These are phyloP conservation scores for Chromis chromis DNA, from an alignment of 2,797 vertebrate species.

Conservation along the genomic window DNA sequence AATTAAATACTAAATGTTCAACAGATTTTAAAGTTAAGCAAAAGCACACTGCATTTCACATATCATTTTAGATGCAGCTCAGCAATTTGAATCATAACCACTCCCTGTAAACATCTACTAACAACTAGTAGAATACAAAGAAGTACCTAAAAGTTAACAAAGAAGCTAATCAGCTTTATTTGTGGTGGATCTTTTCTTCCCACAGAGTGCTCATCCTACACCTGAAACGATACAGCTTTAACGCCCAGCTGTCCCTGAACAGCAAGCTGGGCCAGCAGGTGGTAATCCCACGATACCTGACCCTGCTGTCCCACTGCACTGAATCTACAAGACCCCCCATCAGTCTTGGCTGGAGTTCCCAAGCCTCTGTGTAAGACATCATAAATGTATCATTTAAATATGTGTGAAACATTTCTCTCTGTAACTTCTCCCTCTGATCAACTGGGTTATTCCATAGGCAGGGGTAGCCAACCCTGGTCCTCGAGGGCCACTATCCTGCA, in stretches of 20 bases:
- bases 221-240: slow-evolving; percentile 98
- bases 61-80: not conserved
- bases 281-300: slow-evolving; percentile 94
- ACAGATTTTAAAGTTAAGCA: not conserved
- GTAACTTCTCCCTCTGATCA: not conserved
- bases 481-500: no score
- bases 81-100: not conserved
- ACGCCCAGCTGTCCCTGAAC: slow-evolving; percentile 94
- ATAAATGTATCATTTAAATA: not conserved
- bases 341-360: slow-evolving; percentile 88
- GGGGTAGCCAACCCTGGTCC: no score
- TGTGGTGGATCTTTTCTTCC: not conserved
- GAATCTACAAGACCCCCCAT: slow-evolving; percentile 91
- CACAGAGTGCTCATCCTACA: slow-evolving; percentile 96
- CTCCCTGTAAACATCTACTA: no score
- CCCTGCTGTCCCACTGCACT: slow-evolving; percentile 92
- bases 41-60: not conserved
- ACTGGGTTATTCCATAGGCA: not conserved
- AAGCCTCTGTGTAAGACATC: slow-evolving; percentile 87
- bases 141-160: not conserved
- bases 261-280: slow-evolving; percentile 98
- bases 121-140: not conserved
- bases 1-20: not conserved
- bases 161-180: not conserved
- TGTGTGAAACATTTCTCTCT: not conserved